Evolutionary conservation across 64 coral and sea anemone genomes (phyloP).

Genomic region (Actinia tenebrosa): DNA sequence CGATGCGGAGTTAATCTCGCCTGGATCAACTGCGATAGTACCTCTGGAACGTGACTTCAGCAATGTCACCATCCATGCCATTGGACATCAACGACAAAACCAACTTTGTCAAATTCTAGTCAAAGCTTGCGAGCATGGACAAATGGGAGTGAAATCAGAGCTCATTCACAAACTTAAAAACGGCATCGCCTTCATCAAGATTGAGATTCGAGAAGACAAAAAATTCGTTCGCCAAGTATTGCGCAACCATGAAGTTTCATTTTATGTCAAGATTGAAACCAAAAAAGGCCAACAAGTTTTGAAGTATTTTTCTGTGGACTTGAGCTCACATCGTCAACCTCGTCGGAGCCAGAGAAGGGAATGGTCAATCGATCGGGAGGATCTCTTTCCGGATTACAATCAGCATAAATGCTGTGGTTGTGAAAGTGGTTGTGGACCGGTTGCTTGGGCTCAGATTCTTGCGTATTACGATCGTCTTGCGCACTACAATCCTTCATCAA

Average conservation of each 20-base stretch:
- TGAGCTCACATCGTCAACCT: constrained; percentile 3
- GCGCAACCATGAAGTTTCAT: constrained; percentile 41
- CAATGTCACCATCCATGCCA: constrained; percentile 11
- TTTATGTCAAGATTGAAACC: constrained; percentile 8
- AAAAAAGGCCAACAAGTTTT: not conserved
- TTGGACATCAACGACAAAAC: constrained; percentile 18
- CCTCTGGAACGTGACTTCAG: constrained; percentile 18
- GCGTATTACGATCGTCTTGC: constrained; percentile 53
- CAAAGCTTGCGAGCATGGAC: constrained; percentile 17
- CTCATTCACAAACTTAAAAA: constrained; percentile 28
- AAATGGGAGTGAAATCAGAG: constrained; percentile 2
- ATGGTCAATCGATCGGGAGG: not conserved
- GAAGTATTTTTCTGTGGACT: constrained; percentile 41
- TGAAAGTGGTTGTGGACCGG: constrained; percentile 46
- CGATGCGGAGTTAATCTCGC: constrained; percentile 25
- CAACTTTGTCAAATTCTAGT: constrained; percentile 49
- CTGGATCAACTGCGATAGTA: constrained; percentile 33
- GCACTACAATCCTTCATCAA: not conserved
- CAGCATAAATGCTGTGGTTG: constrained; percentile 51
- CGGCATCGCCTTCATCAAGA: constrained; percentile 35
- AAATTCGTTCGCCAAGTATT: constrained; percentile 14
- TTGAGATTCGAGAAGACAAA: constrained; percentile 6
- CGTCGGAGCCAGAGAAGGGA: constrained; percentile 15
- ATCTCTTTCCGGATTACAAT: constrained; percentile 40
- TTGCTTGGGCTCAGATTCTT: constrained; percentile 68